phyloP scores from a whole-genome alignment of 2,888 invertebrate species.

The Minunthozetes semirufus region DNA sequence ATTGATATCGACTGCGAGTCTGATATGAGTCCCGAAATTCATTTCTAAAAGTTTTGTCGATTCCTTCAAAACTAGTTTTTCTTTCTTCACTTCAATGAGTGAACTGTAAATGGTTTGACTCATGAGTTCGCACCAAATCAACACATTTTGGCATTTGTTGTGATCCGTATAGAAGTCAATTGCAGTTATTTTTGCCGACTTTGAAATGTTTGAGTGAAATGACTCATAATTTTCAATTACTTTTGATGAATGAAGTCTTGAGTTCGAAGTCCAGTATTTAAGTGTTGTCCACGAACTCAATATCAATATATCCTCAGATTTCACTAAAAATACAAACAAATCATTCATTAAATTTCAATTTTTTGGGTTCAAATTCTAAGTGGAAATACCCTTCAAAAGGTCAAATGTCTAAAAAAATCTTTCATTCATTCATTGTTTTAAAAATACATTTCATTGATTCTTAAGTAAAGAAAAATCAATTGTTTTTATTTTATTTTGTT shows the following conservation, averaged over 20 bases:
- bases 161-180: not conserved
- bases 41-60: not conserved
- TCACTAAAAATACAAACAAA: too few relatives aligned
- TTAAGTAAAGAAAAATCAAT: too few relatives aligned
- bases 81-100: not conserved
- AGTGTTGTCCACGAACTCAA: constrained; percentile 9
- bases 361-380: too few relatives aligned
- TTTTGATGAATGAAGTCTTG: constrained; percentile 16
- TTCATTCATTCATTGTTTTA: too few relatives aligned
- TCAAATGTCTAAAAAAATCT: too few relatives aligned
- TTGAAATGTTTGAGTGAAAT: not conserved
- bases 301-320: not conserved
- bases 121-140: constrained; percentile 11
- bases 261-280: not conserved
- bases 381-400: too few relatives aligned
- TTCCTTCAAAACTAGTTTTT: not conserved
- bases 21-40: constrained; percentile 8
- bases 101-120: not conserved
- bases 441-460: too few relatives aligned
- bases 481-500: too few relatives aligned
- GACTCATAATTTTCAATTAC: not conserved
- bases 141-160: not conserved
- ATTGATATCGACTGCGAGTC: not conserved
- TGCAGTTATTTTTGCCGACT: not conserved
- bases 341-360: too few relatives aligned